Percentiles rank a stretch among this genome's conserved stretches.
phyloP scores from a whole-genome alignment of 2,113 vertebrate species.

The Nycticebus coucang region DNA sequence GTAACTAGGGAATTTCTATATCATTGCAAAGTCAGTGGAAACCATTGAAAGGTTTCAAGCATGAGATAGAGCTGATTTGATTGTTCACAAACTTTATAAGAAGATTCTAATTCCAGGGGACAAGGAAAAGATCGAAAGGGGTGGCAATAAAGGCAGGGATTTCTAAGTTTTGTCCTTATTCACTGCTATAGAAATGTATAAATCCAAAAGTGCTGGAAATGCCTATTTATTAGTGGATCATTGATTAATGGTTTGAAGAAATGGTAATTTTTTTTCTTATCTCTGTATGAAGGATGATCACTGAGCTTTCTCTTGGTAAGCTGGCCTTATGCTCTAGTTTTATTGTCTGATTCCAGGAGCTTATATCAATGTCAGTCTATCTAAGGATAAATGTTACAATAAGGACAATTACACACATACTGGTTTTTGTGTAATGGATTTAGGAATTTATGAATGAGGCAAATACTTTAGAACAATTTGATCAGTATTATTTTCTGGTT shows the following conservation, averaged over 20 bases:
- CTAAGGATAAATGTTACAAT: neutral
- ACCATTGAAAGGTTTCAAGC: neutral
- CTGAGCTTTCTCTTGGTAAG: neutral
- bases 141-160: neutral
- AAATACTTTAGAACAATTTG: neutral
- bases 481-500: neutral
- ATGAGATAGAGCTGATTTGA: neutral
- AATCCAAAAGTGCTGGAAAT: neutral
- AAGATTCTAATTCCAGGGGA: neutral
- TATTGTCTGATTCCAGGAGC: neutral
- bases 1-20: neutral
- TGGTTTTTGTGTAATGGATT: neutral
- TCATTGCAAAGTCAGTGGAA: neutral
- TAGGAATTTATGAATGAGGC: neutral
- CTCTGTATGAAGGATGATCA: neutral
- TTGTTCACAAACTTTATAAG: constrained; percentile 25
- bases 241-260: neutral
- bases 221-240: neutral
- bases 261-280: neutral
- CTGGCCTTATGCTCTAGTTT: neutral
- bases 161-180: constrained; percentile 36
- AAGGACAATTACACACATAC: neutral
- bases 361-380: neutral
- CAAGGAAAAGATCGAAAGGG: neutral
- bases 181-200: neutral